Evolutionary conservation across 2,888 invertebrate species (phyloP).

Genomic region (Anaspis maculata): DNA sequence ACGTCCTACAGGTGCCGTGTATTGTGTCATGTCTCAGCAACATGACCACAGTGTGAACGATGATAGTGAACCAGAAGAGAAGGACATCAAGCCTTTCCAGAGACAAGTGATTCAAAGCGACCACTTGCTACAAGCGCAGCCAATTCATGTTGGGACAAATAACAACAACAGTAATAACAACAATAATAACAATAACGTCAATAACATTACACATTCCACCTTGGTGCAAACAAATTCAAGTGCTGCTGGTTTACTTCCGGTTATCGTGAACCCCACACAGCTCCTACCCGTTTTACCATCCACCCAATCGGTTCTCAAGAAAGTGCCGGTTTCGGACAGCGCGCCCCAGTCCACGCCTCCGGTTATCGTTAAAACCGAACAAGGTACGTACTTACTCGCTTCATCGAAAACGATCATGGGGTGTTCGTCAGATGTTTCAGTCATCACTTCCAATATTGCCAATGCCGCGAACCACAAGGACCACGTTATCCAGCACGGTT

Average conservation of each 20-base stretch:
- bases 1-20: conserved; percentile 35
- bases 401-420: too few relatives aligned
- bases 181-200: conserved; percentile 27
- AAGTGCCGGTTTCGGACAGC: conserved; percentile 28
- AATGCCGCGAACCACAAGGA: conserved; percentile 24
- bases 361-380: conserved; percentile 36
- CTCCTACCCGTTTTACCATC: conserved; percentile 63
- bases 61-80: too few relatives aligned
- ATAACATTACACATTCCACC: conserved; percentile 31
- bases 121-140: conserved; percentile 29
- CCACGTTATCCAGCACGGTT: conserved; percentile 19
- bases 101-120: conserved; percentile 38
- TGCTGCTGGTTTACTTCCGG: conserved; percentile 45
- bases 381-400: conserved; percentile 36
- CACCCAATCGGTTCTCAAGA: conserved; percentile 37
- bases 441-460: neutral
- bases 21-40: conserved; percentile 39
- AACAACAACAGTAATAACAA: conserved; percentile 18
- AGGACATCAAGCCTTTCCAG: conserved; percentile 31
- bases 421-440: too few relatives aligned
- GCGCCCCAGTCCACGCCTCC: conserved; percentile 28
- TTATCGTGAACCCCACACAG: conserved; percentile 76
- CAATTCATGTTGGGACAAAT: conserved; percentile 28
- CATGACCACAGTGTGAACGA: conserved; percentile 57
- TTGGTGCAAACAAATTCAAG: conserved; percentile 27